These are phyloP conservation scores for Macquaria australasica DNA, from an alignment of 2,113 vertebrate species.

Conservation along the genomic window DNA sequence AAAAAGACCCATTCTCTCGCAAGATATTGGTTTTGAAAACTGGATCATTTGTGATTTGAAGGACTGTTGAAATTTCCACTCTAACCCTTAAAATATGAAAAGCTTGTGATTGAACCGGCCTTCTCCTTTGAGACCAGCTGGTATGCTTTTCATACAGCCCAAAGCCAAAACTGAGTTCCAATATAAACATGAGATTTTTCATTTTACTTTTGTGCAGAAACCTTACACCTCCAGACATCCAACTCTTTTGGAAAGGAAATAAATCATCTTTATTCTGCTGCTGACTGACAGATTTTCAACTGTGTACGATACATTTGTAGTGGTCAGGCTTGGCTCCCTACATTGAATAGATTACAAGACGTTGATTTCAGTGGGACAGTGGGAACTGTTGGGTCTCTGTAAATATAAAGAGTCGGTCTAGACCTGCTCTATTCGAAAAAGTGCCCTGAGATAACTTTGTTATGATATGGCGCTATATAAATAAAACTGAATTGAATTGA, in stretches of 20 bases:
- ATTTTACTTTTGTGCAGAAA: neutral
- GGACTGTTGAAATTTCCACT: neutral
- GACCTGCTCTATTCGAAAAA: too few species aligned
- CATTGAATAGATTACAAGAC: neutral
- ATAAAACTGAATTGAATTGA: too few species aligned
- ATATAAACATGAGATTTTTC: neutral
- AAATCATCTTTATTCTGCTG: conserved; percentile 2
- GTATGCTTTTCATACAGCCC: neutral
- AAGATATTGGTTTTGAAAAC: conserved; percentile 7
- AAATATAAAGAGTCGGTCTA: too few species aligned
- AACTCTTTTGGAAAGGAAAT: neutral
- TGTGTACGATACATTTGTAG: neutral
- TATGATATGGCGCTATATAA: too few species aligned
- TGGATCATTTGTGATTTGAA: conserved; percentile 1
- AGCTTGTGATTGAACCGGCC: conserved; percentile 6
- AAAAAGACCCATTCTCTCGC: neutral
- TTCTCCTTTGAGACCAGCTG: neutral
- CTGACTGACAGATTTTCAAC: neutral
- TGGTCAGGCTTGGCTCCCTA: neutral
- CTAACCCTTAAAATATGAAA: neutral
- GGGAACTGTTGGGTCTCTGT: too few species aligned
- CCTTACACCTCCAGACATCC: neutral
- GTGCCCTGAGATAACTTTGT: too few species aligned
- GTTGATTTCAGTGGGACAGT: too few species aligned
- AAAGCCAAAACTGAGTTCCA: neutral